Percentiles rank a stretch among this genome's conserved stretches.
These are phyloP conservation scores for Oryzias javanicus DNA, from an alignment of 2,113 vertebrate genomes.

Conservation along the genomic window DNA sequence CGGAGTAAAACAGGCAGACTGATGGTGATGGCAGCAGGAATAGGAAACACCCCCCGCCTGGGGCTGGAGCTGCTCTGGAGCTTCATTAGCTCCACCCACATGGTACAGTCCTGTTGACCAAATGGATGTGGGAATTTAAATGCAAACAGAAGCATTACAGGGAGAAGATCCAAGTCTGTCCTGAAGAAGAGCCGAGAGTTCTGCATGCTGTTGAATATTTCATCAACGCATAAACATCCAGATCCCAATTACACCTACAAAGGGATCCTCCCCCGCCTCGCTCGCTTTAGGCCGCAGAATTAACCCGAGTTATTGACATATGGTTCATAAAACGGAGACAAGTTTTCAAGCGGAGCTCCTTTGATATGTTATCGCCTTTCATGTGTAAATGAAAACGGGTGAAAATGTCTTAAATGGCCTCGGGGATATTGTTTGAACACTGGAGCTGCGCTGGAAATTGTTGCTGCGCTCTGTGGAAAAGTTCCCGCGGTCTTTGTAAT, in stretches of 20 bases:
- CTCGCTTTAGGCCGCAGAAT: conserved; percentile 31
- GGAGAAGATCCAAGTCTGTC: no score
- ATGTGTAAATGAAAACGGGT: conserved; percentile 61
- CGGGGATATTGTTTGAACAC: conserved; percentile 54
- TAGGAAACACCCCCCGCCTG: no score
- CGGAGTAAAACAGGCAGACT: no score
- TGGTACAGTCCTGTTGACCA: no score
- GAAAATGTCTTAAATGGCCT: conserved; percentile 48
- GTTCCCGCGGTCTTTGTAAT: conserved; percentile 44
- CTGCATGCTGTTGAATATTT: conserved; percentile 30
- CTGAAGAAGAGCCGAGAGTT: neutral
- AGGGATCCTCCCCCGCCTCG: conserved; percentile 9
- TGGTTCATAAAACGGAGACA: conserved; percentile 27
- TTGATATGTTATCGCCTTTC: conserved; percentile 58
- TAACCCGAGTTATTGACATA: conserved; percentile 10
- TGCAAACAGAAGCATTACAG: no score
- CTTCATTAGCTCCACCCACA: no score
- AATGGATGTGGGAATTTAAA: no score
- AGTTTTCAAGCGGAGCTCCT: conserved; percentile 39
- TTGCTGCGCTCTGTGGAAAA: conserved; percentile 31
- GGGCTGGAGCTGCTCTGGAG: no score
- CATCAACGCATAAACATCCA: conserved; percentile 20
- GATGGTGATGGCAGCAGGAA: no score
- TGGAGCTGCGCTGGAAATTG: conserved; percentile 47
- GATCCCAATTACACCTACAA: conserved; percentile 39